phyloP scores from a whole-genome alignment of 1,140 invertebrate species.

The Rhagoletis pomonella region DNA sequence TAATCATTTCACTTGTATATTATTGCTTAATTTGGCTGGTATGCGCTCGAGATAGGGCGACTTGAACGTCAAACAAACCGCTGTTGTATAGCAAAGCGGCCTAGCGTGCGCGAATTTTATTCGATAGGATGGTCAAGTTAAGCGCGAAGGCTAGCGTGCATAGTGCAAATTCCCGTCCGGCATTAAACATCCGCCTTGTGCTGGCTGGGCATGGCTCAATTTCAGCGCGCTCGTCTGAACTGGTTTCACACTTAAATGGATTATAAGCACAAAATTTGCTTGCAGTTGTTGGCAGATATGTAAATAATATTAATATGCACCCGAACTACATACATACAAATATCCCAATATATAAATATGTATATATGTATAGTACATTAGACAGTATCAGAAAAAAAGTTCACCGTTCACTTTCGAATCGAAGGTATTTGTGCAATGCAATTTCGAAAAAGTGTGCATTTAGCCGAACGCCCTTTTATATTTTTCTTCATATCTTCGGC shows the following conservation, averaged over 20 bases:
- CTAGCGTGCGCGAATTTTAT: not conserved
- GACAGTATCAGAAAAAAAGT: not conserved
- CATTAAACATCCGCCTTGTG: not conserved
- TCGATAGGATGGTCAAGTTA: no score
- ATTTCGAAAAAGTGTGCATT: no score
- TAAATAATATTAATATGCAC: not conserved
- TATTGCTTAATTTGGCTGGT: conserved; percentile 1
- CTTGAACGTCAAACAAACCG: not conserved
- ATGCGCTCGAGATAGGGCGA: not conserved
- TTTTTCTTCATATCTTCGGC: no score
- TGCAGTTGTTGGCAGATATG: not conserved
- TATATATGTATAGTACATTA: not conserved
- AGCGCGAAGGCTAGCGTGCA: no score
- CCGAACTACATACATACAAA: not conserved
- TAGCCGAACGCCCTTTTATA: no score
- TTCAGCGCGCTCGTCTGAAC: not conserved
- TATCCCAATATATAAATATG: not conserved
- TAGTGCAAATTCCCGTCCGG: not conserved
- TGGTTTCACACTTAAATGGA: conserved; percentile 15
- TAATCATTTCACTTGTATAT: not conserved
- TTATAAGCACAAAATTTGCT: not conserved
- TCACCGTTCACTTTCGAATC: no score
- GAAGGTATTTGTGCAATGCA: no score
- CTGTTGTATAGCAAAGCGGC: not conserved
- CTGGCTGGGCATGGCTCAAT: not conserved